These are phyloP conservation scores for Lontra canadensis DNA, from an alignment of 2,113 vertebrate species.

Conservation along the genomic window DNA sequence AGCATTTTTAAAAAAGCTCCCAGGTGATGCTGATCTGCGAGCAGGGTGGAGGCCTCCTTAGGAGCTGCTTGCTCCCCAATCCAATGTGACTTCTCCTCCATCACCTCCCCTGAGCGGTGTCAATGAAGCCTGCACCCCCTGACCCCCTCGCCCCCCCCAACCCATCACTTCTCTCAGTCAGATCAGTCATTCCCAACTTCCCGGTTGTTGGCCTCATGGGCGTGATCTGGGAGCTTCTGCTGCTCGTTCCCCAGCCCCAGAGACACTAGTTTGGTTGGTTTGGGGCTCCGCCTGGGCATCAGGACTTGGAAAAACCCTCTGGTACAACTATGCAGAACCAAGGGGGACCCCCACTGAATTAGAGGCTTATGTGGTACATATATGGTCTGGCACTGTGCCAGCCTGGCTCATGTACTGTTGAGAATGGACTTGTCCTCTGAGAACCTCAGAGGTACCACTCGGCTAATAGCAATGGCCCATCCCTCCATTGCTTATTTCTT, in stretches of 20 bases:
- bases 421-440: not conserved
- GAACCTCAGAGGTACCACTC: not conserved
- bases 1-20: not conserved
- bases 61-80: not conserved
- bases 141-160: too few relatives aligned
- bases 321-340: too few relatives aligned
- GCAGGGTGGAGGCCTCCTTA: not conserved
- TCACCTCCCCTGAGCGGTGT: too few relatives aligned
- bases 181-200: not conserved
- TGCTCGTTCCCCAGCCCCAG: not conserved
- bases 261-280: not conserved
- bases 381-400: too few relatives aligned
- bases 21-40: not conserved
- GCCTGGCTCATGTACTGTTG: accelerated
- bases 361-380: not conserved
- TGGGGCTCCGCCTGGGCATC: not conserved
- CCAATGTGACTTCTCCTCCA: not conserved
- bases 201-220: not conserved
- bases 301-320: not conserved
- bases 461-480: not conserved
- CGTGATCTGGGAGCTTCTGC: not conserved
- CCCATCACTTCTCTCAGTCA: accelerated
- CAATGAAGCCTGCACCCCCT: too few relatives aligned
- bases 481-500: not conserved
- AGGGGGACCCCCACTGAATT: not conserved